A percentile compares a stretch with the other conserved stretches of the same genome.
Evolutionary conservation across 1,140 invertebrate genomes (phyloP).

Genomic region (Halyomorpha halys): DNA sequence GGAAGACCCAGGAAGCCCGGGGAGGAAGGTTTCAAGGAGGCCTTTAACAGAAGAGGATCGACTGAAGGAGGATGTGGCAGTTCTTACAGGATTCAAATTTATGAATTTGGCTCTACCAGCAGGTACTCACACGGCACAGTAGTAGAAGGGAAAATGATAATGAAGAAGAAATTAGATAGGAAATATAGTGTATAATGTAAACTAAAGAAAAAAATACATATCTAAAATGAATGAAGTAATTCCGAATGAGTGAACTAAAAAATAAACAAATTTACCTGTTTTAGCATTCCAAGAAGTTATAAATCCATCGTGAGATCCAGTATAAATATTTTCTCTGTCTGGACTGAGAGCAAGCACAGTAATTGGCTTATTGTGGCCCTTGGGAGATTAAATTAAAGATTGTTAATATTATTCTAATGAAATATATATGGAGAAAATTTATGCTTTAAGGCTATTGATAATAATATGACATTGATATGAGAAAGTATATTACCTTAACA

Average conservation of each 20-base stretch:
- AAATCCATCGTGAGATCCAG: slow-evolving; percentile 84
- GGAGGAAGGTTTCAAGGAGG: too few species aligned
- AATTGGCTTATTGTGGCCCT: slow-evolving; percentile 97
- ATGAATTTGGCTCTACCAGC: too few species aligned
- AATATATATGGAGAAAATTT: background rate
- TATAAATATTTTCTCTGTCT: slow-evolving; percentile 71
- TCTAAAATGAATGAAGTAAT: background rate
- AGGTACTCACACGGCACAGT: too few species aligned
- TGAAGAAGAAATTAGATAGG: too few species aligned
- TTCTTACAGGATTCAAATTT: too few species aligned
- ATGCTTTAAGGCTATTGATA: background rate
- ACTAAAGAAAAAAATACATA: too few species aligned
- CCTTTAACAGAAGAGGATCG: too few species aligned
- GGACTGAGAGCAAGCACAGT: slow-evolving; percentile 75
- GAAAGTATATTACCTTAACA: slow-evolving; percentile 51
- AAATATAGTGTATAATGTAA: too few species aligned
- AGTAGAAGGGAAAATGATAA: too few species aligned
- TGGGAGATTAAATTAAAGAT: slow-evolving; percentile 32
- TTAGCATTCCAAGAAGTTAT: slow-evolving; percentile 79
- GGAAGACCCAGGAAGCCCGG: too few species aligned
- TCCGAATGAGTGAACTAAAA: background rate
- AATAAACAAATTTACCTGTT: slow-evolving; percentile 41
- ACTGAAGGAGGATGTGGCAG: too few species aligned
- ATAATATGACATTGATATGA: background rate
- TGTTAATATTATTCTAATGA: background rate